Conservation (phyloP, 2,113 vertebrate species). For the Mionectes macconnelli region DNA sequence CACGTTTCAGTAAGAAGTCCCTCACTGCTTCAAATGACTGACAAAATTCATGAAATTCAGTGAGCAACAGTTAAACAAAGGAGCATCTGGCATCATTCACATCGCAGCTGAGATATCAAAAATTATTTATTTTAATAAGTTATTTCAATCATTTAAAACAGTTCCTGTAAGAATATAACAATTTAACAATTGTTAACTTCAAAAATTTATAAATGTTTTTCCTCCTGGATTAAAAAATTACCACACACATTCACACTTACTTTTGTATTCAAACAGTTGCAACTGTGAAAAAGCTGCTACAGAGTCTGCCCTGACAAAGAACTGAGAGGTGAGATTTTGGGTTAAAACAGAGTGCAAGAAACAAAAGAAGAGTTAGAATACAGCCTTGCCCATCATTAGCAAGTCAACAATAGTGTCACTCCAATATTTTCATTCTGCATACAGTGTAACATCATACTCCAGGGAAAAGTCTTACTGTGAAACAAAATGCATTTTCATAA, state of each 20-base stretch:
- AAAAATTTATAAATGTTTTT: background rate
- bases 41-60: background rate
- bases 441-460: background rate
- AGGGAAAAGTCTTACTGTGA: background rate
- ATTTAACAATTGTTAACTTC: background rate
- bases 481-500: background rate
- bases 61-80: background rate
- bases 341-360: background rate
- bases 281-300: background rate
- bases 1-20: background rate
- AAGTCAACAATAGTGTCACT: background rate
- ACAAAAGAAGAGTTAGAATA: background rate
- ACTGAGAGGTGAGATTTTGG: background rate
- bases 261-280: background rate
- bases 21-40: background rate
- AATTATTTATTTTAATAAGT: constrained; percentile 63
- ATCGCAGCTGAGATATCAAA: background rate
- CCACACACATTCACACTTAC: background rate
- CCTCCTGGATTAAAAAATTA: background rate
- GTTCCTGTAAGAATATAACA: background rate
- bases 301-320: background rate
- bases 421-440: background rate
- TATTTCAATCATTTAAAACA: constrained; percentile 37
- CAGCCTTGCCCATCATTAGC: background rate
- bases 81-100: background rate